Conservation (phyloP, 2,888 invertebrate species). For the Aquatica leii region DNA sequence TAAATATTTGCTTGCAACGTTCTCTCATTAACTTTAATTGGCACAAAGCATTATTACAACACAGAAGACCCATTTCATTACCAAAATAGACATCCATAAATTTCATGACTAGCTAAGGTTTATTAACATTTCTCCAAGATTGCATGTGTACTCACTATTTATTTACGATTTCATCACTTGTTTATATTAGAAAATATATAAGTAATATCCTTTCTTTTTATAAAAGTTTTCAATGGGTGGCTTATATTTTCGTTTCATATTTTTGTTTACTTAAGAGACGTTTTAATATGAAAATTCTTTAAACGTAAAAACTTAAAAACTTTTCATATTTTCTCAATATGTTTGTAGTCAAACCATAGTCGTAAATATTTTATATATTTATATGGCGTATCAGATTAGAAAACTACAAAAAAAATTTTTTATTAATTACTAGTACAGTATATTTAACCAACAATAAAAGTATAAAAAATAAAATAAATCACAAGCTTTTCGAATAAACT, state of each 20-base stretch:
- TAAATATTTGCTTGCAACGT: slow-evolving; percentile 24
- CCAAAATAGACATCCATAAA: slow-evolving; percentile 31
- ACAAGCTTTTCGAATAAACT: too few relatives aligned
- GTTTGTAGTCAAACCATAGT: too few relatives aligned
- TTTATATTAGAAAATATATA: slow-evolving; percentile 13
- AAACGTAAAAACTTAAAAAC: slow-evolving; percentile 2
- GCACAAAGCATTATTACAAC: slow-evolving; percentile 29
- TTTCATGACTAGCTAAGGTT: slow-evolving; percentile 29
- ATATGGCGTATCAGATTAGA: too few relatives aligned
- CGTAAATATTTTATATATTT: too few relatives aligned
- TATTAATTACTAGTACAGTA: too few relatives aligned
- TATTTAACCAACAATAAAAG: too few relatives aligned
- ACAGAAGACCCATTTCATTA: slow-evolving; percentile 21
- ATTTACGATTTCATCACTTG: slow-evolving; percentile 11
- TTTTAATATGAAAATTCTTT: not conserved
- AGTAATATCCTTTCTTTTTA: slow-evolving; percentile 3
- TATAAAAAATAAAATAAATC: too few relatives aligned
- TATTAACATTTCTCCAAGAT: slow-evolving; percentile 24
- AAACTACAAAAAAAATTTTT: too few relatives aligned
- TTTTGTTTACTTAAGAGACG: slow-evolving; percentile 7
- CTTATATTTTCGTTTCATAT: not conserved
- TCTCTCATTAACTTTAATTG: slow-evolving; percentile 34
- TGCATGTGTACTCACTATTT: slow-evolving; percentile 20
- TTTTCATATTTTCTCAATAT: not conserved
- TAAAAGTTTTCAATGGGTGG: slow-evolving; percentile 2